Evolutionary conservation across 1,140 invertebrate species (phyloP), one percentile per base, ranked within the genome.

Genomic region (Zaprionus africanus): DNA sequence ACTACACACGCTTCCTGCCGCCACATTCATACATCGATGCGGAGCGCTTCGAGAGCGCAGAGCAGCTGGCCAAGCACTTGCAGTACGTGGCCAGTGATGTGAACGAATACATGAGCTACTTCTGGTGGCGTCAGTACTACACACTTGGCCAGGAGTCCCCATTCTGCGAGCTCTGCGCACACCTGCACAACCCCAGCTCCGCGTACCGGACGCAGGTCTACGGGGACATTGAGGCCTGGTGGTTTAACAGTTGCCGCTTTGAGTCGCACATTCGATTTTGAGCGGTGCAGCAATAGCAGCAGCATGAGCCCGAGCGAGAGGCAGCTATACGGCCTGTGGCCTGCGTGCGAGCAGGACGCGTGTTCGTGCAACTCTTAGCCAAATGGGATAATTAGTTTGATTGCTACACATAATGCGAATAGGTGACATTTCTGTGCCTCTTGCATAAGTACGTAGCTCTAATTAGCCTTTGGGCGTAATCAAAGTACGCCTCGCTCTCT

Each of bases 11-110:
- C 6, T 91, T 94, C 22, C 93, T 94, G 9, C 95, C 95, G 0
- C 92, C 94, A 0, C 85, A 94, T 41, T 96, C 95, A 0, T 95
- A 94, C 78, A 95, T 96, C 53, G 93, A 96, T 83, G 94, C 94
- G 0, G 86, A 93, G n/a, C 93, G 94, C 54, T 95, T 94, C 69
- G 75, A 93, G 5, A 92, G 86, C 5, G 93, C 94, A 0, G 78
- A 93, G 65, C 79, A 94, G 2, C 82, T 96, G 61, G 95, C 94
- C 0, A 26, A 92, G 0, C 94, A 95, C 76, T 76, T 96, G 49
- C 85, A 90, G 11, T 79, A 80, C 38, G 79, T 96, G 31, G 93
- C 93, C 6, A 71, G 77, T 2, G 82, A 94, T 81, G 73, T 80
- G 1, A 46, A 65, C 0, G 88, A 93, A 41, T 95, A 95, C 78